A percentile compares a stretch with the other conserved stretches of the same genome.
Evolutionary conservation across 2,113 vertebrate genomes (phyloP).

Genomic region (Delphinus delphis): DNA sequence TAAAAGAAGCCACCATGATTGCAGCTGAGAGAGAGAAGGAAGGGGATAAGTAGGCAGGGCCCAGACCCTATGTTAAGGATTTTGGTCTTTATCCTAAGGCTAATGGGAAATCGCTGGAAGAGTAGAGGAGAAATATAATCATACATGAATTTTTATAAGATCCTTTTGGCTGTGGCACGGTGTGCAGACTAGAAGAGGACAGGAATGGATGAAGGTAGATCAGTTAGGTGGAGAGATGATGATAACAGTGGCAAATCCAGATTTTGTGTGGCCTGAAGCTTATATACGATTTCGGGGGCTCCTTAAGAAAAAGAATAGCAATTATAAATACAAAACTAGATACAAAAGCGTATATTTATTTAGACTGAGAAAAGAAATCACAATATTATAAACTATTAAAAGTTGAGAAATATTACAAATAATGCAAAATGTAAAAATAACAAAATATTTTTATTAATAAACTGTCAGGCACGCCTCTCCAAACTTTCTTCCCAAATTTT

Average conservation of each 20-base stretch:
- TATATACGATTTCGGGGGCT: not conserved
- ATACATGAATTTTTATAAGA: not conserved
- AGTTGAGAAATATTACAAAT: not conserved
- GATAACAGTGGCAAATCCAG: not conserved
- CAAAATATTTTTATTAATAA: not conserved
- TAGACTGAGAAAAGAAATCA: not conserved
- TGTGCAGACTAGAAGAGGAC: not conserved
- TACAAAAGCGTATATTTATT: not conserved
- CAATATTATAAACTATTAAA: not conserved
- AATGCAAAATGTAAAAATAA: not conserved
- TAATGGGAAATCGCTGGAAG: not conserved
- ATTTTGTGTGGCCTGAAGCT: not conserved
- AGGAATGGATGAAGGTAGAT: too few species aligned
- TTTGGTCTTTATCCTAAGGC: not conserved
- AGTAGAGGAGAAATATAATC: not conserved
- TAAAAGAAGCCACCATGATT: not conserved
- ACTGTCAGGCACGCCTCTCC: not conserved
- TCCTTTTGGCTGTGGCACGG: not conserved
- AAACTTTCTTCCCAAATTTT: not conserved
- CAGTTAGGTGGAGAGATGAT: not conserved
- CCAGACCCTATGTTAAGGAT: not conserved
- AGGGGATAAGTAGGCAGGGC: not conserved
- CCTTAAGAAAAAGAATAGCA: not conserved
- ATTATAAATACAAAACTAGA: not conserved
- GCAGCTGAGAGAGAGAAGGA: not conserved